These are phyloP conservation scores for Vombatus ursinus DNA, from an alignment of 2,113 vertebrate genomes.

Conservation along the genomic window DNA sequence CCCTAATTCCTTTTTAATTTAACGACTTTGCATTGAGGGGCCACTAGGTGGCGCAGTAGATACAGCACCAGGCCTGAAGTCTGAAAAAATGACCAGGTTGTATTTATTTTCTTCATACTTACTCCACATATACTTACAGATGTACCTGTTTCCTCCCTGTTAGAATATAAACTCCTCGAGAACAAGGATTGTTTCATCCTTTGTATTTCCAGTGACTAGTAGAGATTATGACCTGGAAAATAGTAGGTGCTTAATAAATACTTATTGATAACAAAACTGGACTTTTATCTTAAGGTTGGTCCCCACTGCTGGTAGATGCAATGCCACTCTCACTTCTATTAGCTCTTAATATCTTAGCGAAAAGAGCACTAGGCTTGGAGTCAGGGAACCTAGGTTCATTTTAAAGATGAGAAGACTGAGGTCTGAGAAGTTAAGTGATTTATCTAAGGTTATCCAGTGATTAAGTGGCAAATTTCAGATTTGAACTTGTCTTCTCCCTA, in stretches of 20 bases:
- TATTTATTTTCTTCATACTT: not conserved
- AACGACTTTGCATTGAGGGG: not conserved
- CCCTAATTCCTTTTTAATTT: not conserved
- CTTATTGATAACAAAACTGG: not conserved
- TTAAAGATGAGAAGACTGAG: not conserved
- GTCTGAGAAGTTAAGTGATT: not conserved
- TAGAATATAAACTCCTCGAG: not conserved
- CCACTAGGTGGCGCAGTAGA: not conserved
- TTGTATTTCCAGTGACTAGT: not conserved
- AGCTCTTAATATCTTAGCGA: not conserved
- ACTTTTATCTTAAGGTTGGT: not conserved
- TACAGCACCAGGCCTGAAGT: too few species aligned
- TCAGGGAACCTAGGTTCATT: not conserved
- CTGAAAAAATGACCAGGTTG: not conserved
- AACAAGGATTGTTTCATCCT: not conserved
- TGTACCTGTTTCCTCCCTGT: too few species aligned
- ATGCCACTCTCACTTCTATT: not conserved
- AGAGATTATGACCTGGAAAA: not conserved
- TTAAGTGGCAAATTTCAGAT: not conserved
- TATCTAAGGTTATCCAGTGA: not conserved
- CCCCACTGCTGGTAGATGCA: not conserved
- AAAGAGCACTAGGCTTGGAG: not conserved
- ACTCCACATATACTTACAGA: too few species aligned
- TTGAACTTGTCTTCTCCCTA: not conserved
- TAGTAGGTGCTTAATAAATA: not conserved